Base-by-base conservation (phyloP, 2,888 invertebrate genomes). In the Lottia gigantea region DNA sequence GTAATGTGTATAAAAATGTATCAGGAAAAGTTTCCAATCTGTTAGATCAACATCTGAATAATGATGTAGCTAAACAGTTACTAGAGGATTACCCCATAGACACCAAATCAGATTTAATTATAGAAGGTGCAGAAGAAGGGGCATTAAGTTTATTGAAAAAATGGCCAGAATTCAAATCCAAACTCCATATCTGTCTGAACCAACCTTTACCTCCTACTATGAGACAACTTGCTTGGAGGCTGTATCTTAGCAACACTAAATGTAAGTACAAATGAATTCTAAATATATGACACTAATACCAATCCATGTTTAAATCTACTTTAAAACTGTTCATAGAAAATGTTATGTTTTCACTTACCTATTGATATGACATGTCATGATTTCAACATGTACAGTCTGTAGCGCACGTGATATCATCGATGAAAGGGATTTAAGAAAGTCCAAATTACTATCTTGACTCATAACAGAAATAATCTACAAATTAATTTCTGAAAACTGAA, bases 131-230 rank as follows among this genome's bases (percentile, higher is more conserved):
- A 16, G 82, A 86, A 68, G 88, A 87, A 68, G 88, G 86, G 11
- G 81, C 83, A n/a, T 73, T 87, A 16, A 82, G 83, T 69, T 71
- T 88, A 62, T 75, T 88, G 68, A 81, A 83, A 70, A 83, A 85
- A 76, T 87, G 88, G 86, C 88, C 88, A 23, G 87, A 87, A 46
- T 85, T 88, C 84, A 87, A 86, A 71, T 77, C 75, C 55, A 88
- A 88, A 71, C 77, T 88, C 6, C 79, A 82, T 62, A 78, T 84
- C 31, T 86, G 85, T 75, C 78, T 88, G 62, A 88, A 88, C 71
- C 86, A 87, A 76, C 83, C 87, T 12, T 78, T 88, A 16, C 85
- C 87, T 19, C 72, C 76, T 19, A 77, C 80, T 68, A 75, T 87
- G 45, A 74, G 88, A 47, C 85, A 84, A 69, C 74, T 86, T 15